Conservation (phyloP, 2,888 invertebrate species). For the Xestobium rufovillosum region DNA sequence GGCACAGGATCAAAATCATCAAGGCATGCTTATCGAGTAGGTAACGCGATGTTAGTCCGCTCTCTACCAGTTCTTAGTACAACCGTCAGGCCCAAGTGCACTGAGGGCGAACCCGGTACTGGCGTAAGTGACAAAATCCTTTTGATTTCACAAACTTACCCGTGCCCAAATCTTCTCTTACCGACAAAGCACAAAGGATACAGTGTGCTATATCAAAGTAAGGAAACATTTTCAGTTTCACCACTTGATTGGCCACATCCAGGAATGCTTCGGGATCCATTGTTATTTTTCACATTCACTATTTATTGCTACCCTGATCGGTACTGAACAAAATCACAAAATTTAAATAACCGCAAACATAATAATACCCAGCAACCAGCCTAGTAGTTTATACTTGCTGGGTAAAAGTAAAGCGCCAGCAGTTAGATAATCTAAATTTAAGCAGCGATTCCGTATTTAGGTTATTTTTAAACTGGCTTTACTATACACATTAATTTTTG, state of each 20-base stretch:
- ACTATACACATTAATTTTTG: too few species aligned
- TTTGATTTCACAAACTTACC: too few species aligned
- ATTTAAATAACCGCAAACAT: too few species aligned
- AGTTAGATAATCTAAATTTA: neutral
- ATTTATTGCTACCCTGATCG: too few species aligned
- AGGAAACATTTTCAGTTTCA: conserved; percentile 98
- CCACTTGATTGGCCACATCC: conserved; percentile 97
- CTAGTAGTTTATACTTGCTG: neutral
- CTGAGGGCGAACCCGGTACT: too few species aligned
- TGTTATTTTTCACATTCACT: conserved; percentile 29
- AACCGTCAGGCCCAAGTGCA: too few species aligned
- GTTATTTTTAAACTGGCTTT: conserved; percentile 1
- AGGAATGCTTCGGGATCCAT: conserved; percentile 97
- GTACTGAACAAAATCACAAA: too few species aligned
- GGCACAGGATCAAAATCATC: too few species aligned
- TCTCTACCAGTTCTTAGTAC: too few species aligned
- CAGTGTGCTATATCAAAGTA: conserved; percentile 99
- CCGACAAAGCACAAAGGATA: conserved; percentile 86
- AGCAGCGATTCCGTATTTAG: neutral
- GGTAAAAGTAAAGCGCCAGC: neutral
- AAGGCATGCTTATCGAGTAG: too few species aligned
- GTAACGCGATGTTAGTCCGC: too few species aligned
- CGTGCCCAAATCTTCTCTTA: conserved; percentile 88
- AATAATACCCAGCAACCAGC: neutral
- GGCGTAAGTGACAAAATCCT: too few species aligned